Conservation (phyloP, 2,888 invertebrate genomes). For the Mimumesa dahlbomi region DNA sequence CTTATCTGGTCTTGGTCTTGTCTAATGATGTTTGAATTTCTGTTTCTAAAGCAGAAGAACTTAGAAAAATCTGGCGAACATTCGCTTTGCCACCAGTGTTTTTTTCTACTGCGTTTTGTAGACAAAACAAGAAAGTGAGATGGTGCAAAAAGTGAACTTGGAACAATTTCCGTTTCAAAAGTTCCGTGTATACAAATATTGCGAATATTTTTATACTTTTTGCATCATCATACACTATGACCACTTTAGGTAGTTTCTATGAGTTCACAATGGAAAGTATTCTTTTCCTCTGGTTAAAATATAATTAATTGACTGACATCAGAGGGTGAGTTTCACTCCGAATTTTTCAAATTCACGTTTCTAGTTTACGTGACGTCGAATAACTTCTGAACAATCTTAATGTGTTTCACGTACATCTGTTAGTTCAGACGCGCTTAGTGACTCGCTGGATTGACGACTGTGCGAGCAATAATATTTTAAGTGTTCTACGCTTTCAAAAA, state of each 20-base stretch:
- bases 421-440: conserved; percentile 56
- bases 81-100: conserved; percentile 33
- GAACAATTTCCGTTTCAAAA: conserved; percentile 38
- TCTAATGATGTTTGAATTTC: conserved; percentile 45
- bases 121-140: conserved; percentile 32
- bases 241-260: conserved; percentile 60
- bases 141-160: conserved; percentile 48
- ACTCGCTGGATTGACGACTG: conserved; percentile 47
- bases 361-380: conserved; percentile 35
- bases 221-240: conserved; percentile 50
- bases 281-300: conserved; percentile 27
- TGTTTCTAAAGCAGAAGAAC: conserved; percentile 44
- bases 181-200: conserved; percentile 26
- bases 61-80: conserved; percentile 19
- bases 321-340: conserved; percentile 33
- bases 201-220: conserved; percentile 46
- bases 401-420: conserved; percentile 51
- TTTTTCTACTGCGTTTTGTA: conserved; percentile 55
- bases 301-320: conserved; percentile 41
- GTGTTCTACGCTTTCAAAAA: conserved; percentile 59
- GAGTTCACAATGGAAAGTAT: conserved; percentile 51
- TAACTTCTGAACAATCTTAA: conserved; percentile 42
- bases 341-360: conserved; percentile 44
- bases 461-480: conserved; percentile 59
- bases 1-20: conserved; percentile 55